These are phyloP conservation scores for Tachypleus tridentatus DNA, from an alignment of 1,140 invertebrate species.

Conservation along the genomic window DNA sequence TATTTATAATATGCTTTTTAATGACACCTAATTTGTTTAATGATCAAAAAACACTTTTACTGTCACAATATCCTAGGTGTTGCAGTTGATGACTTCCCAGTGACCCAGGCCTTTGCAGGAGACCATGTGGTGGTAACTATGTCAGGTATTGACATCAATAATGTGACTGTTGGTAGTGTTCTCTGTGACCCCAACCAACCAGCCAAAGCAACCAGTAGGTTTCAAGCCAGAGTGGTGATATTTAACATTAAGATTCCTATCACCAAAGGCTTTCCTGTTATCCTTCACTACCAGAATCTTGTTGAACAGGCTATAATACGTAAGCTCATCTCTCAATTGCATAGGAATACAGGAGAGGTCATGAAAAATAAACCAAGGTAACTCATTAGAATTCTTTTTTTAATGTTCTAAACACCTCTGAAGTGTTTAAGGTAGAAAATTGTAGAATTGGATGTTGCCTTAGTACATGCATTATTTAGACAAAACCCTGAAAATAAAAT, in stretches of 20 bases:
- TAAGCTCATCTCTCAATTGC: constrained; percentile 69
- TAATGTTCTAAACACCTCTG: no score
- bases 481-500: no score
- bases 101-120: constrained; percentile 74
- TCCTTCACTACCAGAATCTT: constrained; percentile 82
- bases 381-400: not conserved
- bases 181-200: constrained; percentile 66
- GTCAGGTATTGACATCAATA: constrained; percentile 51
- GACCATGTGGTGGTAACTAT: constrained; percentile 77
- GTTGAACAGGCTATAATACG: constrained; percentile 77
- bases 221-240: constrained; percentile 83
- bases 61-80: constrained; percentile 35
- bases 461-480: no score
- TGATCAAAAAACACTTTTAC: no score
- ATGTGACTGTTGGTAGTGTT: constrained; percentile 71
- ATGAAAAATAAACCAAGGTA: constrained; percentile 73
- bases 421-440: no score
- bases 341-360: constrained; percentile 84
- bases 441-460: no score
- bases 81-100: constrained; percentile 55
- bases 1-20: not conserved
- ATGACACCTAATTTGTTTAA: constrained; percentile 8
- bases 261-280: constrained; percentile 56
- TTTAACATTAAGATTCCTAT: constrained; percentile 87
- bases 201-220: constrained; percentile 59